phyloP scores from a whole-genome alignment of 2,888 invertebrate species.

The Marronus borbonicus region DNA sequence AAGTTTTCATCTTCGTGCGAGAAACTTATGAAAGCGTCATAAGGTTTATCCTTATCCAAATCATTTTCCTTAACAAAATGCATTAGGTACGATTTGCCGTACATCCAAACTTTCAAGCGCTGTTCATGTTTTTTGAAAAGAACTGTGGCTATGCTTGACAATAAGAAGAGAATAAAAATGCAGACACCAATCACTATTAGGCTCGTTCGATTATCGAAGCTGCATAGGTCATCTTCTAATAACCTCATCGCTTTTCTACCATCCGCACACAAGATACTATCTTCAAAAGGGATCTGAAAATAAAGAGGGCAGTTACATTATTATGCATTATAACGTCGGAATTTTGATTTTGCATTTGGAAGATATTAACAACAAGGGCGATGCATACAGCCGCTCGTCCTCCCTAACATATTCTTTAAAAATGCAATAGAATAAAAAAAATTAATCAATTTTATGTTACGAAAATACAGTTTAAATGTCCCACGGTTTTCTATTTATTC shows the following conservation, averaged over 20 bases:
- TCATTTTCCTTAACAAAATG: slow-evolving; percentile 81
- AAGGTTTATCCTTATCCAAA: slow-evolving; percentile 77
- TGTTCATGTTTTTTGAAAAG: slow-evolving; percentile 73
- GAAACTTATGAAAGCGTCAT: slow-evolving; percentile 87
- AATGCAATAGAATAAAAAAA: too few relatives aligned
- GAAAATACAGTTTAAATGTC: too few relatives aligned
- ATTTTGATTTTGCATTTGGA: too few relatives aligned
- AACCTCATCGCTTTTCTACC: background rate
- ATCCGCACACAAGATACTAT: background rate
- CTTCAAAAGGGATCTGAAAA: background rate
- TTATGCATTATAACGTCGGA: too few relatives aligned
- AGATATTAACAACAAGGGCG: too few relatives aligned
- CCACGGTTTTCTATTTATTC: too few relatives aligned
- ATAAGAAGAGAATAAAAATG: background rate
- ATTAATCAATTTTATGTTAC: too few relatives aligned
- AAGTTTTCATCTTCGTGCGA: slow-evolving; percentile 84
- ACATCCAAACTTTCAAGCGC: slow-evolving; percentile 81
- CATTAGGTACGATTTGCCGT: slow-evolving; percentile 74
- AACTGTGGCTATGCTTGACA: slow-evolving; percentile 55
- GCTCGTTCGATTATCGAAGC: background rate
- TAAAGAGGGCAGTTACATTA: too few relatives aligned
- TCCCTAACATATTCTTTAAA: too few relatives aligned
- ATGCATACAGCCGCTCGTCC: too few relatives aligned
- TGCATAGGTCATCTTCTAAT: background rate
- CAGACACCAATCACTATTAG: background rate